A percentile compares a stretch with the other conserved stretches of the same genome.
phyloP scores from a whole-genome alignment of 2,113 vertebrate genomes.

The Nothoprocta pentlandii region DNA sequence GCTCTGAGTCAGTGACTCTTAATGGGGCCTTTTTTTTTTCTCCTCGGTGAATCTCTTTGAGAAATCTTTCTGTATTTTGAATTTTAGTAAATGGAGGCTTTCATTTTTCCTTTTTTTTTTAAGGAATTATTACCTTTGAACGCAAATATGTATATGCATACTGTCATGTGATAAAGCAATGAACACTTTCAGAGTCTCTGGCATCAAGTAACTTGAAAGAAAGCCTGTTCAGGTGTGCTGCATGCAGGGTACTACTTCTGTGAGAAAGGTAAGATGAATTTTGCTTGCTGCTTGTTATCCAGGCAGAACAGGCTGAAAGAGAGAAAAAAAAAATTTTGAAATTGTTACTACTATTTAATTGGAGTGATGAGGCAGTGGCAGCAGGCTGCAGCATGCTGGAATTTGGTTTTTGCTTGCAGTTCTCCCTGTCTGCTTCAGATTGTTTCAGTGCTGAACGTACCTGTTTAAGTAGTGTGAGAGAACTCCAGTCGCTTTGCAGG shows the following conservation, averaged over 20 bases:
- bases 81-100: conserved; percentile 31
- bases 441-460: not conserved
- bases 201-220: not conserved
- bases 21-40: conserved; percentile 50
- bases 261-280: not conserved
- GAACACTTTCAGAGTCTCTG: not conserved
- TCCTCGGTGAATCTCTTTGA: conserved; percentile 49
- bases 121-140: not conserved
- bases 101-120: not conserved
- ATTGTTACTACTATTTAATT: not conserved
- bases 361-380: not conserved
- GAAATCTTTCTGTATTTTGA: conserved; percentile 1
- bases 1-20: conserved; percentile 54
- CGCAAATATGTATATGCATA: not conserved
- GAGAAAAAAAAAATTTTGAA: not conserved
- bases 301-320: not conserved
- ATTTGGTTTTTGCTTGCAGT: conserved; percentile 28
- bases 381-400: not conserved
- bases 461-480: not conserved
- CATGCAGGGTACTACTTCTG: not conserved
- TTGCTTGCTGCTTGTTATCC: not conserved
- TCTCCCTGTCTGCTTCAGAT: not conserved
- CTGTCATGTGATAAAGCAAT: accelerated
- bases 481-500: not conserved
- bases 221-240: not conserved